Conservation (phyloP, 2,888 invertebrate genomes). For the Platerodrilus igneus region DNA sequence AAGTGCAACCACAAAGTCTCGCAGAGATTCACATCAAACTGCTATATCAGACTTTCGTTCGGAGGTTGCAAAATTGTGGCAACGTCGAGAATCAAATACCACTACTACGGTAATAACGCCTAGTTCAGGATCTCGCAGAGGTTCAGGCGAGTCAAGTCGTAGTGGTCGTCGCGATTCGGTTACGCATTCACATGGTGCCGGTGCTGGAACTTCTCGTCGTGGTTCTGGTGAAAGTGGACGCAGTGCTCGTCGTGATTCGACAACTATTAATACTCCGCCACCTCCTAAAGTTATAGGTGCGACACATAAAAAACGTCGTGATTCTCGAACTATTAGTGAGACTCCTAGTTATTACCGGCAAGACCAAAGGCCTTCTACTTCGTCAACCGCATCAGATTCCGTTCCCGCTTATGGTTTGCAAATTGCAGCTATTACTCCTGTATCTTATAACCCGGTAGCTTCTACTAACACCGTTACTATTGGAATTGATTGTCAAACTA, state of each 20-base stretch:
- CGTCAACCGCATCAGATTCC: constrained; percentile 69
- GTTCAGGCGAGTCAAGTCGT: constrained; percentile 62
- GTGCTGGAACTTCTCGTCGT: constrained; percentile 58
- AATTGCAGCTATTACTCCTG: constrained; percentile 12
- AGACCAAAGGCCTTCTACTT: constrained; percentile 66
- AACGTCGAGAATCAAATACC: constrained; percentile 58
- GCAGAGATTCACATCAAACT: constrained; percentile 66
- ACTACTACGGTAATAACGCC: constrained; percentile 52
- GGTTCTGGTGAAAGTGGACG: constrained; percentile 67
- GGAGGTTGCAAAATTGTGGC: constrained; percentile 70
- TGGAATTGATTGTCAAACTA: constrained; percentile 49
- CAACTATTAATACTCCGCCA: constrained; percentile 53
- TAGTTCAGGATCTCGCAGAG: constrained; percentile 49
- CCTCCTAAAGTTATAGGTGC: constrained; percentile 59
- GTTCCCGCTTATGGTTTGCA: constrained; percentile 47
- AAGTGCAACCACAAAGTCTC: constrained; percentile 62
- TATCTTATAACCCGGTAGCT: constrained; percentile 14
- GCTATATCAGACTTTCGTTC: constrained; percentile 62
- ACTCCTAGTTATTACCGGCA: constrained; percentile 54
- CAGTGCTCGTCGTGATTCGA: constrained; percentile 66
- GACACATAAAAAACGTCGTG: constrained; percentile 58
- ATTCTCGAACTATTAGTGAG: constrained; percentile 53
- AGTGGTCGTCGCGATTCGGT: constrained; percentile 64
- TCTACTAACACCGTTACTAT: constrained; percentile 18
- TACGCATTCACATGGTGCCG: constrained; percentile 48